These are phyloP conservation scores for Megaustenia siamemsis DNA, from an alignment of 2,888 invertebrate genomes.

Conservation along the genomic window DNA sequence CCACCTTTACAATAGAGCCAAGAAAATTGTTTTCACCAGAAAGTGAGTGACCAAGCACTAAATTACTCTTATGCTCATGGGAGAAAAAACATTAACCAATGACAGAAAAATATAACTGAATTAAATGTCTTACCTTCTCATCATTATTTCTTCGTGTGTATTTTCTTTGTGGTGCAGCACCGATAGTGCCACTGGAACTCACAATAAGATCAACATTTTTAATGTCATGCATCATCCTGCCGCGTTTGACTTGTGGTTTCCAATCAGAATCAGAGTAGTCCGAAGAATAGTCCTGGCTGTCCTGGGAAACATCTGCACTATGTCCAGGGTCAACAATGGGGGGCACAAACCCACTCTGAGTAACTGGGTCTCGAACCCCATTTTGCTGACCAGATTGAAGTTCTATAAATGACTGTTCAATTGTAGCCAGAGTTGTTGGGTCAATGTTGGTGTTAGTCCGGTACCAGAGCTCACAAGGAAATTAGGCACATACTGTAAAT, in stretches of 20 bases:
- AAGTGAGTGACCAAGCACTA: too few relatives aligned
- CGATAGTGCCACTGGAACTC: slow-evolving; percentile 44
- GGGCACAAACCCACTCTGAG: slow-evolving; percentile 95
- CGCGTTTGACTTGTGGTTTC: slow-evolving; percentile 62
- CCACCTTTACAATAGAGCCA: too few relatives aligned
- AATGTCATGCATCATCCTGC: slow-evolving; percentile 7
- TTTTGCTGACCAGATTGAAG: slow-evolving; percentile 82
- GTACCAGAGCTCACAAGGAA: slow-evolving; percentile 81
- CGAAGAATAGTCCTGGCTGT: slow-evolving; percentile 64
- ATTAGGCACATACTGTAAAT: slow-evolving; percentile 70
- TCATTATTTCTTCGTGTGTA: slow-evolving; percentile 59
- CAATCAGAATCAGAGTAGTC: slow-evolving; percentile 68
- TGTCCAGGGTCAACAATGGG: slow-evolving; percentile 82
- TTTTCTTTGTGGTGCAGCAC: slow-evolving; percentile 55
- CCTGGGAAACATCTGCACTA: slow-evolving; percentile 63
- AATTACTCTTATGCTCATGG: too few relatives aligned
- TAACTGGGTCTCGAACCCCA: slow-evolving; percentile 64
- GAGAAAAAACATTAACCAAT: too few relatives aligned
- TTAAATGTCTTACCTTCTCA: slow-evolving; percentile 54
- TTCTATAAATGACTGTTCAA: slow-evolving; percentile 95
- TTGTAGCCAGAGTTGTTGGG: slow-evolving; percentile 94
- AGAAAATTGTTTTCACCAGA: too few relatives aligned
- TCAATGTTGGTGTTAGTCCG: slow-evolving; percentile 94
- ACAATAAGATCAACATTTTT: slow-evolving; percentile 44
- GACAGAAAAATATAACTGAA: too few relatives aligned